These are phyloP conservation scores for Andrena trimmerana DNA, from an alignment of 2,888 invertebrate species.

Conservation along the genomic window DNA sequence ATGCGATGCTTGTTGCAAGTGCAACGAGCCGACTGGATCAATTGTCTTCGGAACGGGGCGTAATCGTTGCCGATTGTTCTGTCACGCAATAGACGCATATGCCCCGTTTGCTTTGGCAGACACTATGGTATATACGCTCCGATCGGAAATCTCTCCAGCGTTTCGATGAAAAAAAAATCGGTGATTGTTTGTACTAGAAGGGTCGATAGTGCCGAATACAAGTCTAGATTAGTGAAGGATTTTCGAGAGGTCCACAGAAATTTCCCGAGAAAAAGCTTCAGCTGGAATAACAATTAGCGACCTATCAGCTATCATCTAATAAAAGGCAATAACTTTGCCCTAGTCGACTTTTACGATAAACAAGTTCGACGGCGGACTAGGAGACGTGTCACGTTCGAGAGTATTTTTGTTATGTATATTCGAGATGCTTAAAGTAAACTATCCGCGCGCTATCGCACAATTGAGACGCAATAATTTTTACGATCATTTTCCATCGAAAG, in stretches of 20 bases:
- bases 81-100: conserved; percentile 59
- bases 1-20: conserved; percentile 64
- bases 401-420: background rate
- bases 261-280: background rate
- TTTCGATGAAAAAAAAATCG: background rate
- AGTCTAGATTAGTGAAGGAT: background rate
- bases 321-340: conserved; percentile 4
- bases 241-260: background rate
- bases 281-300: conserved; percentile 12
- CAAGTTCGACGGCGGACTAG: background rate
- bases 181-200: background rate
- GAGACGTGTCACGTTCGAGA: background rate
- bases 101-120: conserved; percentile 44
- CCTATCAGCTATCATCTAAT: background rate
- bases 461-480: conserved; percentile 44
- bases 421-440: conserved; percentile 8
- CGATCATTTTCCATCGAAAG: conserved; percentile 46
- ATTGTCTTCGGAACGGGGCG: conserved; percentile 60
- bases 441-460: conserved; percentile 19
- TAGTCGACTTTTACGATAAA: conserved; percentile 44
- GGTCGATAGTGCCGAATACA: background rate
- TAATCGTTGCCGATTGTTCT: conserved; percentile 71
- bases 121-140: background rate
- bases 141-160: background rate
- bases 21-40: conserved; percentile 42